phyloP scores from a whole-genome alignment of 2,888 invertebrate species.

The Hydrotaea diabolus region DNA sequence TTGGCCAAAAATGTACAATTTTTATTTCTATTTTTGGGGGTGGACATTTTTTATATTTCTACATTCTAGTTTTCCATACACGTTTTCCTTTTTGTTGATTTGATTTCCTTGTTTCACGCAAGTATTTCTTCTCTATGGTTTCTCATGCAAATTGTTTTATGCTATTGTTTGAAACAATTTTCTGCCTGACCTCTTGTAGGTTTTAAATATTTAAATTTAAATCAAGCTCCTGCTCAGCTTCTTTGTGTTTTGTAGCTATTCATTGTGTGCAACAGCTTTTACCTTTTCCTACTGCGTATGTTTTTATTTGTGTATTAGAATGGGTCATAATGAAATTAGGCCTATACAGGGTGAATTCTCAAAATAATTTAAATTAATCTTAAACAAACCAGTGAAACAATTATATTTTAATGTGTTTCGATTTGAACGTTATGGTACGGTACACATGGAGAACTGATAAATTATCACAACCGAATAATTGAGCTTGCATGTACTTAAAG shows the following conservation, averaged over 20 bases:
- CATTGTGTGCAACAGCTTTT: neutral
- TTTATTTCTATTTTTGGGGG: too few relatives aligned
- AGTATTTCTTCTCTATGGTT: neutral
- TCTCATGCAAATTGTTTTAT: neutral
- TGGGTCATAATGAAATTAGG: neutral
- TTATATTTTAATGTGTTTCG: too few relatives aligned
- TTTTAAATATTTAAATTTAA: conserved; percentile 26
- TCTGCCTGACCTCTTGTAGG: neutral
- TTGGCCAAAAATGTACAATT: too few relatives aligned
- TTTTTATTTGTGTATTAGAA: neutral
- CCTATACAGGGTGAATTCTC: too few relatives aligned
- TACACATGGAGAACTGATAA: too few relatives aligned
- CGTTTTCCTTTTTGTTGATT: neutral
- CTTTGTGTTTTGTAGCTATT: neutral
- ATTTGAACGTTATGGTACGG: too few relatives aligned
- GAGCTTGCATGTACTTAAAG: too few relatives aligned
- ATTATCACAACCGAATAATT: too few relatives aligned
- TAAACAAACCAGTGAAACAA: too few relatives aligned
- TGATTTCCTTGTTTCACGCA: neutral
- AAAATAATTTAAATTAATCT: too few relatives aligned
- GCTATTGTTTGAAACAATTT: neutral
- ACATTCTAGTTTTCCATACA: too few relatives aligned
- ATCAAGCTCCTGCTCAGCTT: conserved; percentile 25
- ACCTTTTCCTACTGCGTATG: neutral
- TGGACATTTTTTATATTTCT: too few relatives aligned